A percentile compares a stretch with the other conserved stretches of the same genome.
Conservation (phyloP, 2,888 invertebrate species). For the Amiota minor region DNA sequence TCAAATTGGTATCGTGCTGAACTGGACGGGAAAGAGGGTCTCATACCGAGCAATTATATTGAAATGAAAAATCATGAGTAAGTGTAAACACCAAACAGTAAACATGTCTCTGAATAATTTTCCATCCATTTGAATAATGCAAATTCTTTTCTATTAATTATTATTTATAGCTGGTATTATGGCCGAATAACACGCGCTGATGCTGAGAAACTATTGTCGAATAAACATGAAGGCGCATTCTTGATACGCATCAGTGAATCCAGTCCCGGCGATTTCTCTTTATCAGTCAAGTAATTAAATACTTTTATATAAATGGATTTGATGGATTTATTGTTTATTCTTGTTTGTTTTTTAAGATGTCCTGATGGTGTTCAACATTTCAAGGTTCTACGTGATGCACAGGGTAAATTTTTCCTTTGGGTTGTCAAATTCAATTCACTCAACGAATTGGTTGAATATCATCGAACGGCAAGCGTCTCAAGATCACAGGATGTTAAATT, state of each 20-base stretch:
- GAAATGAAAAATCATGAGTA: constrained; percentile 98
- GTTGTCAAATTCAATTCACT: constrained; percentile 99
- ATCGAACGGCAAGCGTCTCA: constrained; percentile 96
- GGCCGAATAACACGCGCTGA: constrained; percentile 97
- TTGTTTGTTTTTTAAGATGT: constrained; percentile 78
- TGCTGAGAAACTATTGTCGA: constrained; percentile 94
- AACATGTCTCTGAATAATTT: constrained; percentile 10
- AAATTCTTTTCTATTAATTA: constrained; percentile 40
- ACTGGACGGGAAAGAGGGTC: constrained; percentile 96
- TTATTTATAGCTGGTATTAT: constrained; percentile 92
- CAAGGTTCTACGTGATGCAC: constrained; percentile 96
- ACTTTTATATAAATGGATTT: not conserved
- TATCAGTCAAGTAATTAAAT: constrained; percentile 95
- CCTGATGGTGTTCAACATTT: constrained; percentile 97
- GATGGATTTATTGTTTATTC: constrained; percentile 16
- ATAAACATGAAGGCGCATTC: constrained; percentile 98
- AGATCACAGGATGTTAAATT: constrained; percentile 97
- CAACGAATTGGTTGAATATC: constrained; percentile 98
- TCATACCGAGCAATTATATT: constrained; percentile 99
- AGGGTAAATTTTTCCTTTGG: constrained; percentile 99
- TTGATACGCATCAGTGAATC: constrained; percentile 99
- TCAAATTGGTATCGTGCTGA: constrained; percentile 99
- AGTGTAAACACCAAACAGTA: constrained; percentile 66
- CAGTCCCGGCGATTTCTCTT: constrained; percentile 98
- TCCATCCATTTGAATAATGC: constrained; percentile 10